phyloP scores from a whole-genome alignment of 2,113 vertebrate genomes.

The Pseudorectes ferrugineus region DNA sequence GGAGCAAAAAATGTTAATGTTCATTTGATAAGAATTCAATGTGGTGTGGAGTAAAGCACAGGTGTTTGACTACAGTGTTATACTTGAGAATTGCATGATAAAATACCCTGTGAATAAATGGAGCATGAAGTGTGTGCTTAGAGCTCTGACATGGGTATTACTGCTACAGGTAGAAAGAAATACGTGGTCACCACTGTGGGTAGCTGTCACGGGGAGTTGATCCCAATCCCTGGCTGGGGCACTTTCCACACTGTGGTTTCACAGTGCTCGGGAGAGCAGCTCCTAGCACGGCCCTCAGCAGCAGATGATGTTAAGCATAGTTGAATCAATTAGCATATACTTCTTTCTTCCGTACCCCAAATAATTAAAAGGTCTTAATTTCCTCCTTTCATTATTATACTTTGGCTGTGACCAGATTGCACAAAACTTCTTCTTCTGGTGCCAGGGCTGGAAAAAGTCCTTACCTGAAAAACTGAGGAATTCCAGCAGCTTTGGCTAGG shows the following conservation, averaged over 20 bases:
- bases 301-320: background rate
- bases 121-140: background rate
- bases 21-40: background rate
- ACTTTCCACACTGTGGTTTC: rapidly evolving
- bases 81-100: background rate
- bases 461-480: background rate
- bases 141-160: background rate
- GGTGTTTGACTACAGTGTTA: background rate
- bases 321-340: background rate
- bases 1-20: background rate
- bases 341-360: background rate
- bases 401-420: background rate
- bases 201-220: background rate
- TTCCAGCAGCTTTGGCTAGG: background rate
- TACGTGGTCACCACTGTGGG: background rate
- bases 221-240: background rate
- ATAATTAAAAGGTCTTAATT: background rate
- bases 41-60: background rate
- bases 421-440: background rate
- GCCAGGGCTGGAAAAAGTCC: background rate
- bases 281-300: background rate
- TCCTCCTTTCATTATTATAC: background rate
- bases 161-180: background rate
- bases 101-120: background rate
- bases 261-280: rapidly evolving